phyloP scores from a whole-genome alignment of 2,797 vertebrate genomes.

The Emys orbicularis region DNA sequence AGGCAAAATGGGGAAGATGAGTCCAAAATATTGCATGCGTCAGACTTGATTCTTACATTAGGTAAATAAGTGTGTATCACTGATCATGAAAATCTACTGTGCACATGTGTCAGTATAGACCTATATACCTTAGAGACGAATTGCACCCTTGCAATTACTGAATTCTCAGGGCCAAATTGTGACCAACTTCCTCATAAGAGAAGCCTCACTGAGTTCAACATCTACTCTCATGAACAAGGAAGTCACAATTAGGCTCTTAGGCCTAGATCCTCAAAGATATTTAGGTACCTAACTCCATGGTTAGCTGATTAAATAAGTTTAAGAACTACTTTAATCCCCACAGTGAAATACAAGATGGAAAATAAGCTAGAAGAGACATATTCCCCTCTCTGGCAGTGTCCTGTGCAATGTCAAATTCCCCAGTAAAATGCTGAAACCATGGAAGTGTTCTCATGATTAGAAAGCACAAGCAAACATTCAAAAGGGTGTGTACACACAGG shows the following conservation, averaged over 20 bases:
- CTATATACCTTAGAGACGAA: not conserved
- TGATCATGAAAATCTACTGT: not conserved
- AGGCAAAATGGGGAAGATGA: not conserved
- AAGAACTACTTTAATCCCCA: not conserved
- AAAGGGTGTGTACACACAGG: fast-evolving
- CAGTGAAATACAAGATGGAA: not conserved
- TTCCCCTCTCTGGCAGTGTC: not conserved
- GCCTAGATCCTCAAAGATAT: not conserved
- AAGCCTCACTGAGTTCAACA: not conserved
- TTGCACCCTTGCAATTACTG: not conserved
- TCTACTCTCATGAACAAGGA: not conserved
- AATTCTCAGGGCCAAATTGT: not conserved
- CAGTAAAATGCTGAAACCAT: fast-evolving
- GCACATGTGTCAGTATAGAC: not conserved
- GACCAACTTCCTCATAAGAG: not conserved
- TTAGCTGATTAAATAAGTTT: not conserved
- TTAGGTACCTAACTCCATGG: not conserved
- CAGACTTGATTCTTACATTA: fast-evolving
- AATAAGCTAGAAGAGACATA: not conserved
- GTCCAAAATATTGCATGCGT: fast-evolving
- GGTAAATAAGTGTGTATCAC: not conserved
- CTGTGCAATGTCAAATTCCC: not conserved
- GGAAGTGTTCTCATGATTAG: not conserved
- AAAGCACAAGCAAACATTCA: not conserved
- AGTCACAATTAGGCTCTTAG: not conserved